Base-by-base conservation (phyloP, 2,888 invertebrate genomes). In the Amphipyra berbera region DNA sequence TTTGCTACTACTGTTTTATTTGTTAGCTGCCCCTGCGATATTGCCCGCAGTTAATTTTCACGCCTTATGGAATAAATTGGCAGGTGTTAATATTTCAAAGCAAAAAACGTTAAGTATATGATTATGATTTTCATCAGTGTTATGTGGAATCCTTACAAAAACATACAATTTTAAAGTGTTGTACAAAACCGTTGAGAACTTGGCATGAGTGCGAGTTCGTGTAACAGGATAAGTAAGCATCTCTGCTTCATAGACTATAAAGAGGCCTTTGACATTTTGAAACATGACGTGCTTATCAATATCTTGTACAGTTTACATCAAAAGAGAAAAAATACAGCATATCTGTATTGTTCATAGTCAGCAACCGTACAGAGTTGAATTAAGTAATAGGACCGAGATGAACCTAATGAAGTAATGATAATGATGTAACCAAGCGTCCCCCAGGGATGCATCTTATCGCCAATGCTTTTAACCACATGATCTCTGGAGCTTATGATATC, bases 391-490 rank as follows among this genome's bases (percentile, higher is more conserved):
- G 30, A 37, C 12, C 37, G 10, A 37, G 9, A 12, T 10, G 0
- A 10, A 12, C 37, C 0, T 12, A 37, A 9, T 10, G 1, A 30
- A 7, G 6, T 42, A 15, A 44, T 8, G 14, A 4, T 13, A 27
- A 9, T 37, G 9, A 42, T 40, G 8, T 8, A 38, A 38, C 5
- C 7, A 15, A 12, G 70, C 30, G 6, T 66, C 38, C 41, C 15
- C 4, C 14, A 69, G 21, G 49, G 70, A n/a, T 8, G 33, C 27
- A 38, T 62, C 50, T 71, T 71, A 55, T 71, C 40, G 38, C 50
- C 37, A n/a, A 15, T 44, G 9, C 10, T 41, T 27, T 21, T 46
- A 35, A 49, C 41, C 33, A 14, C 12, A 15, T 38, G 41, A 15
- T 58, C 44, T 30, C 42, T 10, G 27, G 35, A 47, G 35, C 41